These are phyloP conservation scores for Apamea crenata DNA, from an alignment of 2,888 invertebrate species.

Conservation along the genomic window DNA sequence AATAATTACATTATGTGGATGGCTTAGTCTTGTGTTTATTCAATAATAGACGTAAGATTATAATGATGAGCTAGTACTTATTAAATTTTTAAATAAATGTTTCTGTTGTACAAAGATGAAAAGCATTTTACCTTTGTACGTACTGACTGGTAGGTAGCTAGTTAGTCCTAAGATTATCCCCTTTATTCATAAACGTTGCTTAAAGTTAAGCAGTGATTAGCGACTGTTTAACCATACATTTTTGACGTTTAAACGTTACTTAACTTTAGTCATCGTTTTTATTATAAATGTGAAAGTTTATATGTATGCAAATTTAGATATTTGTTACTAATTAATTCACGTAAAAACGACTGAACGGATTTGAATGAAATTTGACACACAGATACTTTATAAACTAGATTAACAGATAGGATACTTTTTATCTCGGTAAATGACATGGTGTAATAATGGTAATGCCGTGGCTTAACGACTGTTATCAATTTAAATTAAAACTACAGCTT, in stretches of 20 bases:
- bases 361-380: background rate
- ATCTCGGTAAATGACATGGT: background rate
- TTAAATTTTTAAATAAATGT: background rate
- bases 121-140: background rate
- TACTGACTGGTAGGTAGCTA: background rate
- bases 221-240: too few relatives aligned
- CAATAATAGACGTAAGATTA: background rate
- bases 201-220: too few relatives aligned
- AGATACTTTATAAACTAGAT: background rate
- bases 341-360: background rate
- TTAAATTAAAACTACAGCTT: background rate
- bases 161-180: background rate
- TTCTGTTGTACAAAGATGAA: background rate
- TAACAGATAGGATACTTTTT: background rate
- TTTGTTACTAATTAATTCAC: background rate
- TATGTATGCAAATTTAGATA: background rate
- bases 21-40: background rate
- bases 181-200: too few relatives aligned
- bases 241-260: too few relatives aligned
- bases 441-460: background rate
- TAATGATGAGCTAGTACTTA: background rate
- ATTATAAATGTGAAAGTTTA: background rate
- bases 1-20: slow-evolving; percentile 7
- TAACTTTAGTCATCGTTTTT: too few relatives aligned
- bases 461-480: background rate